Conservation (phyloP, 2,113 vertebrate species). For the Panthera tigris region DNA sequence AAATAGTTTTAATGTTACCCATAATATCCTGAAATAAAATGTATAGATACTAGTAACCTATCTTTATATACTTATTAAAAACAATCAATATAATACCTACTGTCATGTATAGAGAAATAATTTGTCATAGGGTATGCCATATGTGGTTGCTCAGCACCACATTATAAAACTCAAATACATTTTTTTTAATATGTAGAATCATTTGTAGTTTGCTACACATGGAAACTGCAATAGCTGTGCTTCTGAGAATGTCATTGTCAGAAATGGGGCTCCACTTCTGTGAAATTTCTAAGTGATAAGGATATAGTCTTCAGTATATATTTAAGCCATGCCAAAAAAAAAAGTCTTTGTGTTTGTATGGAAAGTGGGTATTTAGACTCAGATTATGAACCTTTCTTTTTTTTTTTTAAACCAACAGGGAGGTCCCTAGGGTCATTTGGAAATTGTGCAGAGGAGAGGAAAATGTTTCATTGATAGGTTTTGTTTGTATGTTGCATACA, state of each 20-base stretch:
- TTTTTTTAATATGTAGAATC: neutral
- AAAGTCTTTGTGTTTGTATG: neutral
- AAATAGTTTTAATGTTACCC: neutral
- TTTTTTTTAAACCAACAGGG: neutral
- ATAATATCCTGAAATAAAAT: neutral
- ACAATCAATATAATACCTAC: neutral
- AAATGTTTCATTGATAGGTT: neutral
- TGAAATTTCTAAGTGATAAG: neutral
- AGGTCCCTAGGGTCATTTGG: neutral
- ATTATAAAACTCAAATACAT: neutral
- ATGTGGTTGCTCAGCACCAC: neutral
- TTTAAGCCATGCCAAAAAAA: neutral
- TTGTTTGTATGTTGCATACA: neutral
- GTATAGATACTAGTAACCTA: neutral
- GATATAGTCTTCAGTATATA: neutral
- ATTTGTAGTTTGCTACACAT: neutral
- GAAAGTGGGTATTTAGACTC: neutral
- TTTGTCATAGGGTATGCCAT: neutral
- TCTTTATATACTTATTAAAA: neutral
- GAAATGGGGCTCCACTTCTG: neutral
- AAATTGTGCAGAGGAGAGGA: neutral
- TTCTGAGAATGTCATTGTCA: neutral
- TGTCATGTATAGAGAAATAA: neutral
- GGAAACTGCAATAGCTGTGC: neutral
- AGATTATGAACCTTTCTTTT: neutral